A percentile compares a stretch with the other conserved stretches of the same genome.
Conservation (phyloP, 35 echinoderm and acorn worm genomes). For the Apostichopus japonicus region DNA sequence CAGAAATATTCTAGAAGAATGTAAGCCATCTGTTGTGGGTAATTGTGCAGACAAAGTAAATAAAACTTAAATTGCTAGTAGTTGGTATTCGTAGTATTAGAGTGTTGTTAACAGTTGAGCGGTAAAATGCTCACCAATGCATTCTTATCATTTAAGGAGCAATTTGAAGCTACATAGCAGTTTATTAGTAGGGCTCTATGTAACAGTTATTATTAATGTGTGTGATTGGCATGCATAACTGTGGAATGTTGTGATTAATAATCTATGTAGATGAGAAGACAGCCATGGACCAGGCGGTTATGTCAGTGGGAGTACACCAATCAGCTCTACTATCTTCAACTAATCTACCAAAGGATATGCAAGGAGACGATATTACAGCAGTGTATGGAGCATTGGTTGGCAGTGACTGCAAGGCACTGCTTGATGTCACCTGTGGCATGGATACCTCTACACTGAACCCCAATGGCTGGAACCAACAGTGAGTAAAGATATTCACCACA, state of each 20-base stretch:
- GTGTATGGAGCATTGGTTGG: conserved; percentile 66
- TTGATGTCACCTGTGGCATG: conserved; percentile 63
- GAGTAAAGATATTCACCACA: not conserved
- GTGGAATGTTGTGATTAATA: too few species aligned
- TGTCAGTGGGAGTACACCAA: conserved; percentile 65
- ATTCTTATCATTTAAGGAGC: too few species aligned
- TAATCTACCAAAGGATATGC: conserved; percentile 22
- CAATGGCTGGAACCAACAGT: conserved; percentile 76
- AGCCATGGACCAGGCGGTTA: conserved; percentile 61
- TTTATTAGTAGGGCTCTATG: too few species aligned
- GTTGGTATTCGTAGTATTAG: too few species aligned
- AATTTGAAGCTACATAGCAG: too few species aligned
- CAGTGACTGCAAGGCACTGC: conserved; percentile 62
- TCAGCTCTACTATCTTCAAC: conserved; percentile 50
- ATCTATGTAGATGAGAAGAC: conserved; percentile 49
- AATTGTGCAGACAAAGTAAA: too few species aligned
- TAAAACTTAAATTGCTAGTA: too few species aligned
- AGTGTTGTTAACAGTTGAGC: too few species aligned
- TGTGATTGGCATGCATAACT: too few species aligned
- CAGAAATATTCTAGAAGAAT: not conserved
- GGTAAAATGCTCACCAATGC: too few species aligned
- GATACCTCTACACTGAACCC: conserved; percentile 37
- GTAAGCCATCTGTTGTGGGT: too few species aligned
- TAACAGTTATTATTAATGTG: too few species aligned
- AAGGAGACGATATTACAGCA: conserved; percentile 29